These are phyloP conservation scores for Anoplius nigerrimus DNA, from an alignment of 2,888 invertebrate genomes.

Conservation along the genomic window DNA sequence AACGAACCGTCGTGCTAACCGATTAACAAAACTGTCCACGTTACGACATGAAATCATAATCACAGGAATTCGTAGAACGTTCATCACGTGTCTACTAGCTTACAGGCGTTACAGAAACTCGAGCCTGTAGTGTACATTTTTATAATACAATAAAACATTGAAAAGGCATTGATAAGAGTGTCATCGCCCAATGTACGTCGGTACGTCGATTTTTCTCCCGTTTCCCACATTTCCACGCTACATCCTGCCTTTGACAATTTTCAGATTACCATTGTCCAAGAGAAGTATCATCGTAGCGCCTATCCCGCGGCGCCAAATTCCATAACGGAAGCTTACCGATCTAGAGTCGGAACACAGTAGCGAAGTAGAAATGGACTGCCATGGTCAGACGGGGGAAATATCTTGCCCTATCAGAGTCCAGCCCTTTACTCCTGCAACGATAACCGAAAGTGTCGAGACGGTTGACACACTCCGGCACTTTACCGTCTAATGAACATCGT, in stretches of 20 bases:
- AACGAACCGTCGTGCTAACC: conserved; percentile 11
- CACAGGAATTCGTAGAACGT: too few relatives aligned
- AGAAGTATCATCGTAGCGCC: too few relatives aligned
- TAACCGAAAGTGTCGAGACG: conserved; percentile 21
- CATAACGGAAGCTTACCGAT: too few relatives aligned
- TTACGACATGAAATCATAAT: not conserved
- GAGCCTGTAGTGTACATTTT: conserved; percentile 30
- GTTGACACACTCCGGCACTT: conserved; percentile 35
- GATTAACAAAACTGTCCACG: conserved; percentile 25
- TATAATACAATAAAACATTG: conserved; percentile 20
- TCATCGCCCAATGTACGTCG: too few relatives aligned
- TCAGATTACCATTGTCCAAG: too few relatives aligned
- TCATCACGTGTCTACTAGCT: conserved; percentile 7
- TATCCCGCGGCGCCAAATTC: too few relatives aligned
- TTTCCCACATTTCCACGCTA: too few relatives aligned
- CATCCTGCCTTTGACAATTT: too few relatives aligned
- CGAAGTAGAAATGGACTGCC: too few relatives aligned
- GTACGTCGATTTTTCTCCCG: too few relatives aligned
- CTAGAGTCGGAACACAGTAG: too few relatives aligned
- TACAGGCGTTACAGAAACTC: conserved; percentile 26
- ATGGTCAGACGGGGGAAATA: too few relatives aligned
- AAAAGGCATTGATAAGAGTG: conserved; percentile 15
- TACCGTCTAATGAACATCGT: conserved; percentile 40
- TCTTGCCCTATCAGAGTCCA: conserved; percentile 24
- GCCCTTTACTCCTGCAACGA: conserved; percentile 1